These are phyloP conservation scores for Rhyzopertha dominica DNA, from an alignment of 1,140 invertebrate genomes.

Conservation along the genomic window DNA sequence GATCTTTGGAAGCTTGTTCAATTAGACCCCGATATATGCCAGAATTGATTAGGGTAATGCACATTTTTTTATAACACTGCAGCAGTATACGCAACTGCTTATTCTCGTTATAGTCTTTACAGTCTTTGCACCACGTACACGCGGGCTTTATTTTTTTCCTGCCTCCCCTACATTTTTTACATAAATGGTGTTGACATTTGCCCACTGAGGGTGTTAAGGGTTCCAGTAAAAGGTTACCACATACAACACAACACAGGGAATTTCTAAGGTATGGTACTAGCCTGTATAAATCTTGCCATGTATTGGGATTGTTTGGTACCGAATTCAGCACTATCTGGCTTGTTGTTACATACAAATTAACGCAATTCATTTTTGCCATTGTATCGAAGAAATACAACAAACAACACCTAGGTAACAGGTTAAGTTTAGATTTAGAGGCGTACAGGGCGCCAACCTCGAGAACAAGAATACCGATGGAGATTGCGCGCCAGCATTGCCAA, in stretches of 20 bases:
- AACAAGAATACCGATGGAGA: too few species aligned
- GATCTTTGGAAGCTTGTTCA: slow-evolving; percentile 49
- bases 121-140: slow-evolving; percentile 81
- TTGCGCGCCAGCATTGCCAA: too few species aligned
- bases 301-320: slow-evolving; percentile 59
- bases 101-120: slow-evolving; percentile 77
- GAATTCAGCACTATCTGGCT: slow-evolving; percentile 73
- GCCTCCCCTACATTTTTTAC: slow-evolving; percentile 72
- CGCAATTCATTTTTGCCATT: slow-evolving; percentile 67
- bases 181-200: slow-evolving; percentile 86
- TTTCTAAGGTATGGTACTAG: slow-evolving; percentile 78
- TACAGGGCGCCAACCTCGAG: too few species aligned
- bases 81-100: slow-evolving; percentile 72
- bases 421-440: too few species aligned
- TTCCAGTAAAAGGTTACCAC: slow-evolving; percentile 74
- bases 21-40: slow-evolving; percentile 60
- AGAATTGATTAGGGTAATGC: slow-evolving; percentile 71
- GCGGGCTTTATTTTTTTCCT: slow-evolving; percentile 78
- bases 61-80: slow-evolving; percentile 84
- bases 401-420: too few species aligned
- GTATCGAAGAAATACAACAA: slow-evolving; percentile 10
- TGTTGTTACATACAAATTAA: slow-evolving; percentile 77
- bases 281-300: slow-evolving; percentile 76
- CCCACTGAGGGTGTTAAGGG: slow-evolving; percentile 74
- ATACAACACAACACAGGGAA: slow-evolving; percentile 83